Percentiles rank a stretch among this genome's conserved stretches.
phyloP scores from a whole-genome alignment of 1,140 invertebrate species.

The Caerostris extrusa region DNA sequence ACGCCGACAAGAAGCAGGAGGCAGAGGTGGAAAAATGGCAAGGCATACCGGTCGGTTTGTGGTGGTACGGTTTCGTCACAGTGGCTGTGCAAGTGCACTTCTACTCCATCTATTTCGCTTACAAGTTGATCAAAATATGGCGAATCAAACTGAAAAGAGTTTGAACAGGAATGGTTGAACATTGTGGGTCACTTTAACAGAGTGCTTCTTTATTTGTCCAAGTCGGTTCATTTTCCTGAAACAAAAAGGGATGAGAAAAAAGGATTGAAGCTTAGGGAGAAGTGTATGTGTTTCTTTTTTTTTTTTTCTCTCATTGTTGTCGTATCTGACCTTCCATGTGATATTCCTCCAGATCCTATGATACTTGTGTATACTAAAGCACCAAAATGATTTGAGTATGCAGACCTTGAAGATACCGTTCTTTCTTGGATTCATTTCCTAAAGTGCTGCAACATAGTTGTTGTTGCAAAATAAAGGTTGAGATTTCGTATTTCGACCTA shows the following conservation, averaged over 20 bases:
- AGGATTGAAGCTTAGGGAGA: neutral
- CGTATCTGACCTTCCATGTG: neutral
- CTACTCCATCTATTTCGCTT: constrained; percentile 94
- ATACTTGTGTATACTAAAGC: neutral
- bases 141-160: constrained; percentile 56
- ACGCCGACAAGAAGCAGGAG: constrained; percentile 85
- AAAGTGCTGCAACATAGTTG: neutral
- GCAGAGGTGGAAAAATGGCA: constrained; percentile 81
- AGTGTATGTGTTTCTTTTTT: neutral
- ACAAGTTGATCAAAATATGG: constrained; percentile 93
- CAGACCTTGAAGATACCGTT: neutral
- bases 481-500: too few species aligned
- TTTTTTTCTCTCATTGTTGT: neutral
- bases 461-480: too few species aligned
- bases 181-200: neutral
- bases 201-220: neutral
- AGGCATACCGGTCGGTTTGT: constrained; percentile 93
- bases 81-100: constrained; percentile 94
- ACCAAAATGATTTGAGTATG: neutral
- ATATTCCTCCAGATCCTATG: neutral
- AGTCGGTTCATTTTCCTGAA: neutral
- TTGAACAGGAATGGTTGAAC: neutral
- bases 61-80: constrained; percentile 96
- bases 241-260: neutral
- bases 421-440: neutral